Conservation (phyloP, 2,888 invertebrate species). For the Vesta saturnalis region DNA sequence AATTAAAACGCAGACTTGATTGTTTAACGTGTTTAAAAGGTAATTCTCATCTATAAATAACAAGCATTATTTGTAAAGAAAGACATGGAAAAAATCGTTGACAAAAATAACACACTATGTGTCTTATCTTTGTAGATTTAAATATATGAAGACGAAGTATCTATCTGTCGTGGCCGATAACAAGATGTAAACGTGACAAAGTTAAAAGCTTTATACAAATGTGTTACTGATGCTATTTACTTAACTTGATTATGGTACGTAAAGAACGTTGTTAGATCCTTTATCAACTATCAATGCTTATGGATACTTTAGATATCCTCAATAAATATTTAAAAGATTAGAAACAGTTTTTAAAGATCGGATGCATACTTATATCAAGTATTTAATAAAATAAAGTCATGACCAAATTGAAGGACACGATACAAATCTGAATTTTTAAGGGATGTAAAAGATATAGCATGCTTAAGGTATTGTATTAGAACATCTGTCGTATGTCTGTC, state of each 20-base stretch:
- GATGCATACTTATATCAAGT: slow-evolving; percentile 10
- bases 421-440: background rate
- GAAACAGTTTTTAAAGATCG: slow-evolving; percentile 16
- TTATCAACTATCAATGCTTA: slow-evolving; percentile 28
- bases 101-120: slow-evolving; percentile 10
- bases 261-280: slow-evolving; percentile 6
- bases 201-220: slow-evolving; percentile 18
- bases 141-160: slow-evolving; percentile 27
- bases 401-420: background rate
- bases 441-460: too few relatives aligned
- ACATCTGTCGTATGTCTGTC: slow-evolving; percentile 10
- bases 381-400: background rate
- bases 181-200: slow-evolving; percentile 26
- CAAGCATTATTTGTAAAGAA: background rate
- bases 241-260: slow-evolving; percentile 25
- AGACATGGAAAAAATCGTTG: slow-evolving; percentile 7
- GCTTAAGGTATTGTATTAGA: slow-evolving; percentile 6
- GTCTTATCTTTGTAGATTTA: slow-evolving; percentile 35
- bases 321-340: slow-evolving; percentile 28
- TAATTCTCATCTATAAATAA: background rate
- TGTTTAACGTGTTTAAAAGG: slow-evolving; percentile 21
- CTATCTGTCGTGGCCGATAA: slow-evolving; percentile 19
- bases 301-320: slow-evolving; percentile 30
- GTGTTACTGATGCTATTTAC: slow-evolving; percentile 24
- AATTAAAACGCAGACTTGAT: slow-evolving; percentile 36